A percentile compares a stretch with the other conserved stretches of the same genome.
Conservation (phyloP, 2,113 vertebrate species). For the Leucoraja erinaceus region DNA sequence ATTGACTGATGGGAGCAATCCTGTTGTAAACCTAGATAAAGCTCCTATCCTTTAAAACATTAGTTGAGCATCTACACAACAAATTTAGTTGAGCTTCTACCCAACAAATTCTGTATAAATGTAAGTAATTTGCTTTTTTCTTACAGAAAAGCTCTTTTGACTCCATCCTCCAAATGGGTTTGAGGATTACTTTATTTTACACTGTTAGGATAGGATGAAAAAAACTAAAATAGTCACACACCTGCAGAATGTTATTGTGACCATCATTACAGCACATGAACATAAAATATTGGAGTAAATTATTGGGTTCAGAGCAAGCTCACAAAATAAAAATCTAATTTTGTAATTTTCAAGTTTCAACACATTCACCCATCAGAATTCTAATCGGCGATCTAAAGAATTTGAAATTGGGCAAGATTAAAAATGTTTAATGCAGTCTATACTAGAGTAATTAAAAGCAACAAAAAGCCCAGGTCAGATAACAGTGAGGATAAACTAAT, state of each 20-base stretch:
- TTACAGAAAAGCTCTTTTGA: not conserved
- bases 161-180: not conserved
- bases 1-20: not conserved
- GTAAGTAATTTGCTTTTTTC: not conserved
- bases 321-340: not conserved
- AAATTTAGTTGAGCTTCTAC: not conserved
- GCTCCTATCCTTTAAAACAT: not conserved
- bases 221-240: not conserved
- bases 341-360: not conserved
- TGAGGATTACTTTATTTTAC: not conserved
- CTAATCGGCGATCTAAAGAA: too few relatives aligned
- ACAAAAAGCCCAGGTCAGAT: not conserved
- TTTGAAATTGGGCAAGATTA: not conserved
- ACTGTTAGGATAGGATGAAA: not conserved
- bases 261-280: not conserved
- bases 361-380: not conserved
- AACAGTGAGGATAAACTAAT: not conserved
- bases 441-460: not conserved
- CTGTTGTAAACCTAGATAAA: not conserved
- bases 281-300: not conserved
- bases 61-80: not conserved
- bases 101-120: not conserved
- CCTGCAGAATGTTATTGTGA: not conserved
- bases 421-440: not conserved
- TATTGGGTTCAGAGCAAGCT: not conserved